Evolutionary conservation across 2,888 invertebrate species (phyloP), one percentile per base, ranked within the genome.

Genomic region (Drosophila longiperda): DNA sequence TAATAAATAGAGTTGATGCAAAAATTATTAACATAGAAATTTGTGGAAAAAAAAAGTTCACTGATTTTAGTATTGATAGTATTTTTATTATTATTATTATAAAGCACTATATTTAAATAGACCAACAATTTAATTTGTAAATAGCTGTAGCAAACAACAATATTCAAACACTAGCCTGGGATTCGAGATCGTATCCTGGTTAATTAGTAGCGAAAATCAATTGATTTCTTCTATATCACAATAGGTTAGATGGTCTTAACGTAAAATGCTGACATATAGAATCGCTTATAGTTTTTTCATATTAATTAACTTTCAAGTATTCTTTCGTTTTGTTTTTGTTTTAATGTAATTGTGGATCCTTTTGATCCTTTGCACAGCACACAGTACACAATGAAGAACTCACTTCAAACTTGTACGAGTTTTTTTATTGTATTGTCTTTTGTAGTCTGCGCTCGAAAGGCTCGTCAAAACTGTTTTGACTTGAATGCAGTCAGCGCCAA

Each of bases 401-500:
- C 78, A 78, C 78, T 90, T 85, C 80, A 79, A 52, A 61, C 61
- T 42, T 42, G 15, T 63, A 65, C 81, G 82, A 84, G 87, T 52
- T 48, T 42, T 15, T 20, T 45, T 45, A 7, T 45, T 45, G 12
- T 7, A 20, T 7, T 15, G 20, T 32, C 32, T 20, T 26, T 55
- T 55, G 26, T 55, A 54, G 83, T 82, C 86, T 88, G 82, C 86
- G 82, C 90, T 91, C 82, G 85, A 75, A 74, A 90, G 90, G 88
- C 91, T 91, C 84, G 89, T 87, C 87, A 89, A 91, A 85, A 83
- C 81, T 84, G 87, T 76, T 88, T 91, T 92, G 92, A 83, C 80
- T 86, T 76, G 77, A 52, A 58, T 80, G 80, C 85, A 76, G 77
- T 73, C 68, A 57, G 75, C 76, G 70, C 87, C 82, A 90, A 90